A percentile compares a stretch with the other conserved stretches of the same genome.
phyloP scores from a whole-genome alignment of 2,888 invertebrate species.

The Plemyria rubiginata region DNA sequence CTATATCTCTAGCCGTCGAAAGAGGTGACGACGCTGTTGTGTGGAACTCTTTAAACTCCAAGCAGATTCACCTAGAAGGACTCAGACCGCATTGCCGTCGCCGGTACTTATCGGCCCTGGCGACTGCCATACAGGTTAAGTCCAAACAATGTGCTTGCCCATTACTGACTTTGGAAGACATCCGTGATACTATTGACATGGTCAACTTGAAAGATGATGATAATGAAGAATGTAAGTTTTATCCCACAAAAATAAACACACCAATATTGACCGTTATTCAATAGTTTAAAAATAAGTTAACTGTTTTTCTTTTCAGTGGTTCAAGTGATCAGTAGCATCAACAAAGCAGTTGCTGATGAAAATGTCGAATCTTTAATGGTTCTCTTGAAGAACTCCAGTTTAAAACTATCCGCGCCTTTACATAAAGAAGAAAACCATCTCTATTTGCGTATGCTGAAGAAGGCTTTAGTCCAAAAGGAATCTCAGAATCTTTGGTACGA shows the following conservation, averaged over 20 bases:
- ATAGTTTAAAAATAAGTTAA: background rate
- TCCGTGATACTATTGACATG: constrained; percentile 87
- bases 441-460: constrained; percentile 82
- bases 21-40: constrained; percentile 83
- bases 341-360: constrained; percentile 84
- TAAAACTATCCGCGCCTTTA: constrained; percentile 70
- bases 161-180: constrained; percentile 87
- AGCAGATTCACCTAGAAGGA: constrained; percentile 79
- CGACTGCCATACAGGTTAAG: constrained; percentile 79
- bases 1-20: constrained; percentile 87
- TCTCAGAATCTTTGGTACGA: constrained; percentile 86
- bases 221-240: constrained; percentile 79
- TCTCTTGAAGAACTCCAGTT: constrained; percentile 75
- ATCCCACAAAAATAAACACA: background rate
- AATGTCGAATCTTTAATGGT: constrained; percentile 76
- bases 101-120: constrained; percentile 81
- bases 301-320: constrained; percentile 74
- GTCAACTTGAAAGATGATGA: constrained; percentile 87
- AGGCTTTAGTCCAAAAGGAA: constrained; percentile 78
- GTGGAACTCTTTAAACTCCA: constrained; percentile 81
- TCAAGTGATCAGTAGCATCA: constrained; percentile 83
- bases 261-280: background rate
- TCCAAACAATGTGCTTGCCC: constrained; percentile 78
- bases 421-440: constrained; percentile 80
- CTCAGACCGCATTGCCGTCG: constrained; percentile 82